phyloP scores from a whole-genome alignment of 2,113 vertebrate species.

The Chionis minor region DNA sequence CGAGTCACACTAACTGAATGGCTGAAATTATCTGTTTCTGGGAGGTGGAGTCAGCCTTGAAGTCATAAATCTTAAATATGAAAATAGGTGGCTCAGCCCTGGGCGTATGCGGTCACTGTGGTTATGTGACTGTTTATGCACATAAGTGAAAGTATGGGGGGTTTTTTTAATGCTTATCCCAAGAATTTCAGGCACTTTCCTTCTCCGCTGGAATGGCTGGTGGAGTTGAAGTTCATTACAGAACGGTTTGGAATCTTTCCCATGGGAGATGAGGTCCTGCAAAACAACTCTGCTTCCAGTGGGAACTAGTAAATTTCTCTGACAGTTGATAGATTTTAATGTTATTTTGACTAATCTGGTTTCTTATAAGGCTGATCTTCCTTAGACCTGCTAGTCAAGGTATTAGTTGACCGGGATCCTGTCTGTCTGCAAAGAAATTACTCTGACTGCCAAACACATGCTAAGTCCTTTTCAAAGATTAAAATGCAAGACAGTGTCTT shows the following conservation, averaged over 20 bases:
- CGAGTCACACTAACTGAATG: background rate
- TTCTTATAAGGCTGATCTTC: background rate
- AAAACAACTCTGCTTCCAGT: background rate
- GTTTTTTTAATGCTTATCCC: background rate
- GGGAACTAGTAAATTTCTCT: background rate
- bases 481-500: background rate
- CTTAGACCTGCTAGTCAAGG: background rate
- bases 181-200: background rate
- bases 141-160: background rate
- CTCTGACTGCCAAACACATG: background rate
- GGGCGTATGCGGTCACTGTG: no score
- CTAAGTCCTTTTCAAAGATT: background rate
- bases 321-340: background rate
- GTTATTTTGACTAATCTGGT: background rate
- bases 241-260: background rate
- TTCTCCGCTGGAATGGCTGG: background rate
- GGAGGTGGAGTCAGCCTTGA: background rate
- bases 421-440: background rate
- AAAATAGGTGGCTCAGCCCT: background rate
- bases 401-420: background rate
- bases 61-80: background rate
- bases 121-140: background rate
- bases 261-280: background rate
- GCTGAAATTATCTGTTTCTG: background rate
- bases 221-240: background rate